Evolutionary conservation across 2,888 invertebrate species (phyloP).

Genomic region (Synergus japonicus): DNA sequence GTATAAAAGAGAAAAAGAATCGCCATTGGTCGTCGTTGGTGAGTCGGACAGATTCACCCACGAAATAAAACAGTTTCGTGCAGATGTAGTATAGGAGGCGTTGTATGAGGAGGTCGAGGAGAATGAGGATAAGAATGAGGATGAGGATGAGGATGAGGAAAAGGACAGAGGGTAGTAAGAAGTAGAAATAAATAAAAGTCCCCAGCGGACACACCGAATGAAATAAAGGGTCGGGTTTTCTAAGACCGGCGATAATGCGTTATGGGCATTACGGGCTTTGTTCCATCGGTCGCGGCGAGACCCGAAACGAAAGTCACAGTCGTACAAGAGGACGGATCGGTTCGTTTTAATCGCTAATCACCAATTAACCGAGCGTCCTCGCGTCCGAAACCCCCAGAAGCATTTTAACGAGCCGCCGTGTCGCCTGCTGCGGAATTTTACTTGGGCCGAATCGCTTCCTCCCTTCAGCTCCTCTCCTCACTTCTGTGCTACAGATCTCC

Average conservation of each 20-base stretch:
- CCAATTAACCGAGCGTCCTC: constrained; percentile 76
- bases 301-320: constrained; percentile 57
- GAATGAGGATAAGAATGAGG: no score
- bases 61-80: constrained; percentile 18
- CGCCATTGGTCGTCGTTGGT: constrained; percentile 15
- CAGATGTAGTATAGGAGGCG: not conserved
- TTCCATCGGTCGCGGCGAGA: constrained; percentile 52
- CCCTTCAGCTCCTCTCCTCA: constrained; percentile 46
- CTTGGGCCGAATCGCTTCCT: constrained; percentile 63
- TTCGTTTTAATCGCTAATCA: constrained; percentile 78
- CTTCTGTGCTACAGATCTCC: constrained; percentile 46
- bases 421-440: constrained; percentile 75
- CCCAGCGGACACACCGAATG: constrained; percentile 42
- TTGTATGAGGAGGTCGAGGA: not conserved
- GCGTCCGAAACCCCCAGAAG: constrained; percentile 76
- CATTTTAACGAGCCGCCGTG: constrained; percentile 78
- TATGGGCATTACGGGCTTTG: constrained; percentile 59
- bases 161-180: constrained; percentile 24
- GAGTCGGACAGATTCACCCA: constrained; percentile 12
- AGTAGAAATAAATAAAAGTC: constrained; percentile 48
- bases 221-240: constrained; percentile 58
- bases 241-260: constrained; percentile 61
- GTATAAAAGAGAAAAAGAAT: constrained; percentile 18
- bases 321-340: constrained; percentile 65
- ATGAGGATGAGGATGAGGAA: not conserved